Evolutionary conservation across 92 coral and sea anemone genomes (phyloP).

Genomic region (Pocillopora meandrina): DNA sequence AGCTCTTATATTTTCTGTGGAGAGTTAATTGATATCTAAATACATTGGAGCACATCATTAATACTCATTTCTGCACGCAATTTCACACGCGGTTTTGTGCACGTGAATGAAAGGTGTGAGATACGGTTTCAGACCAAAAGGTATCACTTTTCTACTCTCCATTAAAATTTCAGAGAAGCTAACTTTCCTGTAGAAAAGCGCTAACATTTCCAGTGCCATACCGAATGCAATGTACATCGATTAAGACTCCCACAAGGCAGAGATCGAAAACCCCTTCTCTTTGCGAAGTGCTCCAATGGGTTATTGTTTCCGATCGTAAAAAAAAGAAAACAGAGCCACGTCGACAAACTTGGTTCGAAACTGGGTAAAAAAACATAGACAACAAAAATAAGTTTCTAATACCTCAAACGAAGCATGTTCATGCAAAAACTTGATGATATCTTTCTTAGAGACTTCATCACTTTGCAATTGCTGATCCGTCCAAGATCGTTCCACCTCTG

Average conservation of each 20-base stretch:
- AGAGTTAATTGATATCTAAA: no score
- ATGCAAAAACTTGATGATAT: conserved; percentile 89
- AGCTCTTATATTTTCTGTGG: no score
- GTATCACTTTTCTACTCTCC: no score
- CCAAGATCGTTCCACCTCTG: conserved; percentile 78
- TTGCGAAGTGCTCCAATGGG: not conserved
- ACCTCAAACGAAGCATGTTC: conserved; percentile 94
- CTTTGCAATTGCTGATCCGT: conserved; percentile 80
- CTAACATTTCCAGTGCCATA: not conserved
- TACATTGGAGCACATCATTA: no score
- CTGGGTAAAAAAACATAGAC: not conserved
- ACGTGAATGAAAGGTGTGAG: no score
- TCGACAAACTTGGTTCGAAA: not conserved
- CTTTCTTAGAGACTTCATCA: conserved; percentile 98
- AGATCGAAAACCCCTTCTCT: not conserved
- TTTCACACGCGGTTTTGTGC: no score
- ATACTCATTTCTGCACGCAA: no score
- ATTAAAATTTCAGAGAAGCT: no score
- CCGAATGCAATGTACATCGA: not conserved
- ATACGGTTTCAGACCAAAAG: no score
- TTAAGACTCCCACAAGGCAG: not conserved
- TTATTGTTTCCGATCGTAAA: conserved; percentile 10
- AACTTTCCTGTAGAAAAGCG: not conserved
- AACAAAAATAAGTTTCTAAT: not conserved
- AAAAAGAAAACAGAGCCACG: not conserved